phyloP scores from a whole-genome alignment of 2,888 invertebrate species.

The Andrena chrysosceles region DNA sequence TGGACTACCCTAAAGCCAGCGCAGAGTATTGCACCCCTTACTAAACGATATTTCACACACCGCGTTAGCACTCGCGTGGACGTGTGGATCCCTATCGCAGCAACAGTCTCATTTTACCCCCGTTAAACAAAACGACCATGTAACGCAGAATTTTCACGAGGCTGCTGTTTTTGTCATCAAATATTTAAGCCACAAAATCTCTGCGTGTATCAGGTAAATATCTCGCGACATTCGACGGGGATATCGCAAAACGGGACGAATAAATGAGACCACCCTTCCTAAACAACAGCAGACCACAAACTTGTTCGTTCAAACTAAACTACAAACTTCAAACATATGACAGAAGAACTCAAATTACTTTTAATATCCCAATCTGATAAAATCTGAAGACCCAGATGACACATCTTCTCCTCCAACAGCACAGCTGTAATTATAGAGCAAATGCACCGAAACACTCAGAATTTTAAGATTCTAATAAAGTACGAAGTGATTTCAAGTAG shows the following conservation, averaged over 20 bases:
- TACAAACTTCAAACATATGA: no score
- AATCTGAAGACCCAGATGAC: no score
- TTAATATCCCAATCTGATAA: no score
- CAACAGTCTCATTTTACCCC: constrained; percentile 32
- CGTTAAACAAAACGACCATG: constrained; percentile 33
- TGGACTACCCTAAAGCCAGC: neutral
- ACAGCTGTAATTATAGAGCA: neutral
- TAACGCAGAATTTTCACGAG: constrained; percentile 35
- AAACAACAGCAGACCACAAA: neutral
- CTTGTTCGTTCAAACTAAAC: no score
- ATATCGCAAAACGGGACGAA: constrained; percentile 1
- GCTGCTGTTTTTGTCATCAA: constrained; percentile 37
- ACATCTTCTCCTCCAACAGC: no score
- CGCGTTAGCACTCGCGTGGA: constrained; percentile 5
- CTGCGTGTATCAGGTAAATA: constrained; percentile 44
- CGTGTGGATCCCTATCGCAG: constrained; percentile 9
- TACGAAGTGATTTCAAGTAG: no score
- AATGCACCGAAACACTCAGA: neutral
- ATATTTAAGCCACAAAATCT: constrained; percentile 52
- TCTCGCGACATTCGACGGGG: neutral
- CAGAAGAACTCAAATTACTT: no score
- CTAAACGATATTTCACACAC: constrained; percentile 19
- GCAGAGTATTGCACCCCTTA: neutral
- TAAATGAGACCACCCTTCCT: neutral
- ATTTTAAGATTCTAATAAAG: no score